phyloP scores from a whole-genome alignment of 1,140 invertebrate genomes.

The Cydia splendana region DNA sequence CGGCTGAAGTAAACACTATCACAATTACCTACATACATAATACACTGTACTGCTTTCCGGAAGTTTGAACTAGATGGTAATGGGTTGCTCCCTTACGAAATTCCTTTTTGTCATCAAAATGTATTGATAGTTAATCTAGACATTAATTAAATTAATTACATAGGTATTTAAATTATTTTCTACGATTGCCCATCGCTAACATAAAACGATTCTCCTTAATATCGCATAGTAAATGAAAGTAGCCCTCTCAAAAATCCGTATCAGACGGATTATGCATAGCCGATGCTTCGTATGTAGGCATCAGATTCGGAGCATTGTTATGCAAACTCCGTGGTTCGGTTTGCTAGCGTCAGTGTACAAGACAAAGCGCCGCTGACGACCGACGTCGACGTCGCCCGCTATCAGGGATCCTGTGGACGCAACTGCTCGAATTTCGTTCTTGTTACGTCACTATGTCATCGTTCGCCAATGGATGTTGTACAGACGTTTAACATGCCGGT shows the following conservation, averaged over 20 bases:
- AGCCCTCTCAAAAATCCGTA: conserved; percentile 9
- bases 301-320: conserved; percentile 72
- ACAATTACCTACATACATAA: no score
- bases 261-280: conserved; percentile 37
- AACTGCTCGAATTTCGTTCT: conserved; percentile 52
- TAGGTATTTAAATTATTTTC: no score
- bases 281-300: conserved; percentile 50
- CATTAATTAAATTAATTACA: no score
- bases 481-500: conserved; percentile 28
- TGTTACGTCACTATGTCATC: conserved; percentile 37
- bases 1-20: no score
- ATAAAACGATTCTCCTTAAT: not conserved
- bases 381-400: conserved; percentile 60
- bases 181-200: not conserved
- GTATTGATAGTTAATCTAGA: no score
- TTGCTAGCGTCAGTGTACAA: conserved; percentile 65
- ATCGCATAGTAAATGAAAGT: not conserved
- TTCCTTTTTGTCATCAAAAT: no score
- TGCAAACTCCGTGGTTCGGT: conserved; percentile 72
- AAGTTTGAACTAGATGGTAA: no score
- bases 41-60: no score
- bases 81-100: no score
- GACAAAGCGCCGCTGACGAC: conserved; percentile 74
- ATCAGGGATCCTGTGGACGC: conserved; percentile 58
- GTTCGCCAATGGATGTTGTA: conserved; percentile 16